These are phyloP conservation scores for Gymnocypris eckloni DNA, from an alignment of 2,797 vertebrate species.

Conservation along the genomic window DNA sequence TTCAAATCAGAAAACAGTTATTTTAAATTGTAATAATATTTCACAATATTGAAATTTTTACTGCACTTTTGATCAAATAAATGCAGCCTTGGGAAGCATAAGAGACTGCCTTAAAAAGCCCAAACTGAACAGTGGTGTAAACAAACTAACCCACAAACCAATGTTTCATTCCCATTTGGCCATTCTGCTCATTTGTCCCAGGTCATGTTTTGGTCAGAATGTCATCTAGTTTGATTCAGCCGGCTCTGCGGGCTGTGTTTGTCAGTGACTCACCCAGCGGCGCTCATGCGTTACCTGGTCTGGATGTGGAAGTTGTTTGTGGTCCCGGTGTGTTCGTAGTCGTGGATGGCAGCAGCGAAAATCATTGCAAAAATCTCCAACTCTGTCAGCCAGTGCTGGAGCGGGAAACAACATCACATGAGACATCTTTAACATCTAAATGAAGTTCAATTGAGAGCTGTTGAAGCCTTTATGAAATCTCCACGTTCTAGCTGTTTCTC, in stretches of 20 bases:
- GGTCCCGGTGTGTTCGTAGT: slow-evolving; percentile 97
- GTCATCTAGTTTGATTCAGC: slow-evolving; percentile 28
- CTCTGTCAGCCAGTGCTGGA: slow-evolving; percentile 96
- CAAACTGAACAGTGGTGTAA: background rate
- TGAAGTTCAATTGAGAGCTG: background rate
- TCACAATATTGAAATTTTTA: background rate
- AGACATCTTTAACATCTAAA: background rate
- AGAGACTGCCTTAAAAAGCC: background rate
- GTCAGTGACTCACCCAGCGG: slow-evolving; percentile 60
- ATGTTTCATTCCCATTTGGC: background rate
- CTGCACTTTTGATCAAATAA: background rate
- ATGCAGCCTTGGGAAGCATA: background rate
- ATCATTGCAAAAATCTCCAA: slow-evolving; percentile 92
- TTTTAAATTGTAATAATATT: background rate
- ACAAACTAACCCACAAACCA: background rate
- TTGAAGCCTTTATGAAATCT: background rate
- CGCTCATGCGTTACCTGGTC: slow-evolving; percentile 81
- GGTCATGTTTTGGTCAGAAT: slow-evolving; percentile 8
- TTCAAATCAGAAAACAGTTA: background rate
- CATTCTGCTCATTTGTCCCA: background rate
- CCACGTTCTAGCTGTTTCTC: background rate
- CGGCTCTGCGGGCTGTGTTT: slow-evolving; percentile 1
- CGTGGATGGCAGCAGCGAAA: slow-evolving; percentile 94
- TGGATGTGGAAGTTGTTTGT: slow-evolving; percentile 99
- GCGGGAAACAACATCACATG: background rate